Percentiles rank a stretch among this genome's conserved stretches.
These are phyloP conservation scores for Cataglyphis altisquamis DNA, from an alignment of 2,888 invertebrate genomes.

Conservation along the genomic window DNA sequence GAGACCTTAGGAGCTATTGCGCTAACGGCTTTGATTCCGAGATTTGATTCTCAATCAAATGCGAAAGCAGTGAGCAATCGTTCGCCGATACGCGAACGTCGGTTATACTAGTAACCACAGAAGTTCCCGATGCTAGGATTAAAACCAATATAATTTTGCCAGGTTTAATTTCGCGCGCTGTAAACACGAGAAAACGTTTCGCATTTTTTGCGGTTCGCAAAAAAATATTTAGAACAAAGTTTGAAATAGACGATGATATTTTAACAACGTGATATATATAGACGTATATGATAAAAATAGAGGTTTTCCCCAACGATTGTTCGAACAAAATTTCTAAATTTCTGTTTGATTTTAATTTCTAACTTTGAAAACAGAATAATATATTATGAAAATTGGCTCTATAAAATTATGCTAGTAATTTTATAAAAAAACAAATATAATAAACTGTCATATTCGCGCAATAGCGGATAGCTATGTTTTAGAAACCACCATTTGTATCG, in stretches of 20 bases:
- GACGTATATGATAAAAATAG: no score
- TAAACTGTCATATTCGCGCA: neutral
- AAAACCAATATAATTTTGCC: slow-evolving; percentile 43
- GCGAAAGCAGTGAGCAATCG: slow-evolving; percentile 52
- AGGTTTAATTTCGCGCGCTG: neutral
- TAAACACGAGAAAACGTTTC: neutral
- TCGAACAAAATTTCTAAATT: no score
- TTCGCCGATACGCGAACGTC: slow-evolving; percentile 38
- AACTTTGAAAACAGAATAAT: neutral
- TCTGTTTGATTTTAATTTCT: neutral
- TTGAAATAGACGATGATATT: slow-evolving; percentile 1
- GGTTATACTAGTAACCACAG: slow-evolving; percentile 31
- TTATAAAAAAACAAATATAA: no score
- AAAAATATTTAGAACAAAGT: neutral
- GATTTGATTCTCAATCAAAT: slow-evolving; percentile 52
- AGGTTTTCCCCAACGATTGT: no score
- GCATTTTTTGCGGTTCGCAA: neutral
- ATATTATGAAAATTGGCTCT: neutral
- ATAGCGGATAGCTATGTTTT: neutral
- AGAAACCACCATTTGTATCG: slow-evolving; percentile 29
- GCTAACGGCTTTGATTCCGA: slow-evolving; percentile 45
- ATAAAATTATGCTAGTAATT: neutral
- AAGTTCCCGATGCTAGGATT: slow-evolving; percentile 19
- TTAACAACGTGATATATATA: slow-evolving; percentile 1
- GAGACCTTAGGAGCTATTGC: slow-evolving; percentile 52